Evolutionary conservation across 1,140 invertebrate genomes (phyloP), one percentile per base, ranked within the genome.

Genomic region (Drosophila arawakana): DNA sequence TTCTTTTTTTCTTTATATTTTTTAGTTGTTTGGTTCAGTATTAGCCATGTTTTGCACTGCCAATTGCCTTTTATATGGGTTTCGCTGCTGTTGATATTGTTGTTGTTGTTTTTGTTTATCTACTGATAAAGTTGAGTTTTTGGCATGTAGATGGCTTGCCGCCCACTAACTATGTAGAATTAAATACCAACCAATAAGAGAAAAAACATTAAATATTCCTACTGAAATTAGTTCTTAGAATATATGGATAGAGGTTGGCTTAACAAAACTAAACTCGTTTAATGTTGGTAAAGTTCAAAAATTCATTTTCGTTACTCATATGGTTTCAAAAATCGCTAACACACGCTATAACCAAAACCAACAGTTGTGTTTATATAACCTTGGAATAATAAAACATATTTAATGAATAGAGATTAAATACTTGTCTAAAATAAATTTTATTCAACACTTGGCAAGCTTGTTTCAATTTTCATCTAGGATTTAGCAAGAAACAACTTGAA

Each of bases 101-200:
- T 49, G 61, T 67, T 47, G 37, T 35, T 13, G 34, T 44, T n/a
- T n/a, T n/a, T 76, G 57, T 68, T 60, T 76, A 76, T 82, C 79
- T 76, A 49, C 65, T 78, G 81, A 85, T 85, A 88, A 85, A 85
- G 83, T 88, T 81, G 81, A 46, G 46, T 60, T 86, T 82, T 86
- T 85, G 71, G 67, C 66, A 74, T 30, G 25, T 60, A 76, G 73
- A 75, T 79, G 63, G 65, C 66, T 60, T 78, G 61, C 47, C 25
- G 47, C 46, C 62, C 18, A 35, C 62, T 25, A 70, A 78, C 75
- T 77, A 81, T 66, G 78, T 35, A 47, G 44, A 67, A 57, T 10
- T 39, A 50, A 49, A 72, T 46, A 54, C 47, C 46, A 54, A 68
- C 39, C 39, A 30, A 30, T 30, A 30, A 25, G 30, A 61, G 55